These are phyloP conservation scores for Dolichallabes microphthalmus DNA, from an alignment of 2,113 vertebrate species.

Conservation along the genomic window DNA sequence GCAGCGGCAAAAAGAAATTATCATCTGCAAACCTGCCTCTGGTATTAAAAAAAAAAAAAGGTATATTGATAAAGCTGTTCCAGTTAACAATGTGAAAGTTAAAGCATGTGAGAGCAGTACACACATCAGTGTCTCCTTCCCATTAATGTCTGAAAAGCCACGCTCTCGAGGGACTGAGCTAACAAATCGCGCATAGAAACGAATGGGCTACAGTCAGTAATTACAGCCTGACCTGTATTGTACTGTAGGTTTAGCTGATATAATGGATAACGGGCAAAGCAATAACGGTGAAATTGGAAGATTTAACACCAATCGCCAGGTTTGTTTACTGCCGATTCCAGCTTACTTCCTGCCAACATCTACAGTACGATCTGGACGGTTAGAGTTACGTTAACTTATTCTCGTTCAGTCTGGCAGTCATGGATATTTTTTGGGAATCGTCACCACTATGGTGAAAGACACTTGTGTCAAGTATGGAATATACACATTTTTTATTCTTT, in stretches of 20 bases:
- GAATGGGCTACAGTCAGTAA: slow-evolving; percentile 4
- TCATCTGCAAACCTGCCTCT: neutral
- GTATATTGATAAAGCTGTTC: neutral
- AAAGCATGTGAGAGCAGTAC: neutral
- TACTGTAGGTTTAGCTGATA: neutral
- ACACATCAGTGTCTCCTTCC: neutral
- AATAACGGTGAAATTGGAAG: neutral
- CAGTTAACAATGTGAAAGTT: neutral
- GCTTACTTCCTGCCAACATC: neutral
- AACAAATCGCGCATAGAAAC: neutral
- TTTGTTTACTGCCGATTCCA: neutral
- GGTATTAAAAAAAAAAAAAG: neutral
- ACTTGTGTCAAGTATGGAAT: neutral
- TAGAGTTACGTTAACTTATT: neutral
- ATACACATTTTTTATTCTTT: neutral
- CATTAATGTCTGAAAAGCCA: neutral
- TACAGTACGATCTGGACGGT: neutral
- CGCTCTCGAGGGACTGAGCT: neutral
- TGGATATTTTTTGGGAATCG: neutral
- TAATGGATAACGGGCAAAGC: neutral
- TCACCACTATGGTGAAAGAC: neutral
- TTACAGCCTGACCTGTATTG: neutral
- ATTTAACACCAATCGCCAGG: neutral
- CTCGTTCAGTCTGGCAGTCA: neutral
- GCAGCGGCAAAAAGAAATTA: neutral